A percentile compares a stretch with the other conserved stretches of the same genome.
phyloP scores from a whole-genome alignment of 2,113 vertebrate genomes.

The Pitta sordida region DNA sequence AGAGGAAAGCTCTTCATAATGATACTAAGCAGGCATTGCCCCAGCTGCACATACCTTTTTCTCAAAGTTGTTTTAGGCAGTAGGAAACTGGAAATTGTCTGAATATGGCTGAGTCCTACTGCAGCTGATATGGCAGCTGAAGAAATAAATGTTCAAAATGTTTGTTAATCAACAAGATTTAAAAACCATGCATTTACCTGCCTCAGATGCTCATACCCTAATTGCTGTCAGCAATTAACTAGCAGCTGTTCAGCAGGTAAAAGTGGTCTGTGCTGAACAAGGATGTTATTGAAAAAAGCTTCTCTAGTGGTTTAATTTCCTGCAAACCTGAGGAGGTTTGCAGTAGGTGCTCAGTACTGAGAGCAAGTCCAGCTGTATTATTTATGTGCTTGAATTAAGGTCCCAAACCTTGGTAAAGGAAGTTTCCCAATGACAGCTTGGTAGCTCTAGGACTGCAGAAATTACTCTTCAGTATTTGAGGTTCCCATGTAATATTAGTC shows the following conservation, averaged over 20 bases:
- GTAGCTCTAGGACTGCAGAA: neutral
- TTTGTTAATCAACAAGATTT: neutral
- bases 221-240: neutral
- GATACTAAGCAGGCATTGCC: neutral
- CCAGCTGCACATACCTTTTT: neutral
- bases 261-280: neutral
- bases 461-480: neutral
- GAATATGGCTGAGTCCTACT: neutral
- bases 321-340: neutral
- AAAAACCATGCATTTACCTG: neutral
- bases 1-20: neutral
- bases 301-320: neutral
- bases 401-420: neutral
- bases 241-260: neutral
- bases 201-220: neutral
- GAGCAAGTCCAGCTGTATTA: neutral
- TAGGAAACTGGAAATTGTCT: neutral
- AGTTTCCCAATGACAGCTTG: neutral
- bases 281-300: neutral
- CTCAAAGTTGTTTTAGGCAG: neutral
- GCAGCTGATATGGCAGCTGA: neutral
- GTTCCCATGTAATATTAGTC: neutral
- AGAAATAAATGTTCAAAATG: neutral
- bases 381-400: neutral
- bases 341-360: neutral